Base-by-base conservation (phyloP, 1,140 invertebrate genomes). In the Oncopodura yosiiana region DNA sequence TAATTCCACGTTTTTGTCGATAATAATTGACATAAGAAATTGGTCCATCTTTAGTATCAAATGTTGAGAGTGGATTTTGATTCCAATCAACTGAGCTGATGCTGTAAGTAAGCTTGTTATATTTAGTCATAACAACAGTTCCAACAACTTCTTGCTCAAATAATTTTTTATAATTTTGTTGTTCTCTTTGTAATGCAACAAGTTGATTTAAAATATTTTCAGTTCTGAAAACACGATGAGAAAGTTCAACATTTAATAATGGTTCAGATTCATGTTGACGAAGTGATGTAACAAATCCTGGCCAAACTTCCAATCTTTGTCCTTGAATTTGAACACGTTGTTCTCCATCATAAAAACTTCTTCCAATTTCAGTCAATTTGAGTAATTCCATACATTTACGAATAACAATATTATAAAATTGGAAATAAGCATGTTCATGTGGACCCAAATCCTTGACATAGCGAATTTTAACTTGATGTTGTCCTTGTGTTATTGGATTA, bases 261-360 rank as follows among this genome's bases (percentile, higher is more conserved):
- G 90, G 74, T 9, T 76, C 68, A 0, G 71, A 65, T 66, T 91
- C 86, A 66, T 86, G 81, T 60, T 88, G 82, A 14, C 84, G 74
- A 37, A 91, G 87, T 0, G 82, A 80, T 0, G 86, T 87, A 14
- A 81, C 49, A 67, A 69, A 86, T 0, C 86, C 86, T 1, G 85
- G 84, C 85, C 83, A 87, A 0, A 82, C 30, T 64, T 80, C 75
- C 18, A 89, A 67, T 61, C 77, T 73, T 41, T 67, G 71, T 63
- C 77, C 58, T 60, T 65, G 37, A 4, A 77, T 53, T 61, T 54
- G 8, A 70, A 64, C 69, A 70, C 38, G 49, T 77, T 48, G 8
- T 2, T 56, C 49, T 1, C 80, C 73, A 71, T 90, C 86, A 66
- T 78, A 94, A 63, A 81, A 91, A 68, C 92, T 82, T 16, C 87